A percentile compares a stretch with the other conserved stretches of the same genome.
Conservation (phyloP, 2,888 invertebrate genomes). For the Nomada ferruginata region DNA sequence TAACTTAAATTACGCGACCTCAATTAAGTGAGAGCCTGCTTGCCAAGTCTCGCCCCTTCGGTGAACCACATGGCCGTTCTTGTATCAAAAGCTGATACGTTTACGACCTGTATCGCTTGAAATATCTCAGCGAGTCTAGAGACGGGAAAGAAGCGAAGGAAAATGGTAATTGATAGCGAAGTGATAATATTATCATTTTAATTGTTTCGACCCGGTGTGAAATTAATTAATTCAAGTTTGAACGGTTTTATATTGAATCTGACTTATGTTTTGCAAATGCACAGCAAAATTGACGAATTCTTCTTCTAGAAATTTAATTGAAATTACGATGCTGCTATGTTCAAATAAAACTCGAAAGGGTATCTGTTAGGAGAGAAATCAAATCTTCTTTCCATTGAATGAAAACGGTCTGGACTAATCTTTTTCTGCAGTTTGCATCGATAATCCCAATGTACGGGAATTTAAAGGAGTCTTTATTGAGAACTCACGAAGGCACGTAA, state of each 20-base stretch:
- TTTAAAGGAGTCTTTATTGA: too few species aligned
- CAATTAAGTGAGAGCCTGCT: constrained; percentile 69
- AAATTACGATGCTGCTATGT: too few species aligned
- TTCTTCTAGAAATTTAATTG: too few species aligned
- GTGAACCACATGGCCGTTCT: constrained; percentile 30
- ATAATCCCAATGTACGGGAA: too few species aligned
- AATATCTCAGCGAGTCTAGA: constrained; percentile 1
- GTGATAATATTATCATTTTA: not conserved
- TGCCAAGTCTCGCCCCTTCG: constrained; percentile 60
- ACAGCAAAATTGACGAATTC: too few species aligned
- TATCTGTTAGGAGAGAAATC: too few species aligned
- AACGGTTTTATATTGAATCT: not conserved
- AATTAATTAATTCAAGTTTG: too few species aligned
- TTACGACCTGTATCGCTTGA: constrained; percentile 30
- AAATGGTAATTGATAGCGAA: not conserved
- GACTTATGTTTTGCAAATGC: too few species aligned
- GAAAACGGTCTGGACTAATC: not conserved
- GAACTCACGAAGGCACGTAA: too few species aligned
- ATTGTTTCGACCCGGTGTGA: not conserved
- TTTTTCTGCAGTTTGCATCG: not conserved
- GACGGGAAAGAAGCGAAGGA: not conserved
- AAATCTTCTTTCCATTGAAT: too few species aligned
- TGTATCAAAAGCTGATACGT: constrained; percentile 61
- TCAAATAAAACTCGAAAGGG: too few species aligned
- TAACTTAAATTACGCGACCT: constrained; percentile 74